Evolutionary conservation across 2,797 vertebrate genomes (phyloP).

Genomic region (Phaenicophaeus curvirostris): DNA sequence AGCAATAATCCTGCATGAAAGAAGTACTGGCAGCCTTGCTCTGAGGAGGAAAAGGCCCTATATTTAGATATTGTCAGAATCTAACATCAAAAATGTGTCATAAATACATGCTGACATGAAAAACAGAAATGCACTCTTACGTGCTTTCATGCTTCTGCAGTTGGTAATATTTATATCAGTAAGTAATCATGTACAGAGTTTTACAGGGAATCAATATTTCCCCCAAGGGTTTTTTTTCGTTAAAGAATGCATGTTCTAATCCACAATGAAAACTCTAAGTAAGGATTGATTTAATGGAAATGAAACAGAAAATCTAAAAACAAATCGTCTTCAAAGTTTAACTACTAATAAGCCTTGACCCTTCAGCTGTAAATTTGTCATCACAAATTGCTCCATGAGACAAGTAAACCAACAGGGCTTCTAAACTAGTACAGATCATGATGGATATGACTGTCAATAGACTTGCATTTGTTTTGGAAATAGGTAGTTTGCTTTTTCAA

Average conservation of each 20-base stretch:
- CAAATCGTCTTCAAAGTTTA: background rate
- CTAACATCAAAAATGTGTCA: conserved; percentile 35
- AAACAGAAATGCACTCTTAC: conserved; percentile 13
- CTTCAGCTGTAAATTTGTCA: background rate
- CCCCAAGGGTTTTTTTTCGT: conserved; percentile 22
- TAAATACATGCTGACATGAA: conserved; percentile 1
- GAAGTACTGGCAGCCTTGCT: background rate
- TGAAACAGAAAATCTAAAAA: background rate
- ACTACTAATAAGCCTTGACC: conserved; percentile 9
- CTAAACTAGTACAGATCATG: background rate
- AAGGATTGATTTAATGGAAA: conserved; percentile 10
- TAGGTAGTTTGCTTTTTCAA: background rate
- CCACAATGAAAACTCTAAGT: background rate
- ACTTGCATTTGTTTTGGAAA: background rate
- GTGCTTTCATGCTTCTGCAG: background rate
- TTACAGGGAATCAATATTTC: conserved; percentile 2
- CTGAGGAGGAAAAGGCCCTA: background rate
- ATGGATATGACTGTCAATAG: background rate
- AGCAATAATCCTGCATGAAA: background rate
- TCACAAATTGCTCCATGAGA: conserved; percentile 1
- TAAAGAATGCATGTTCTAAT: background rate
- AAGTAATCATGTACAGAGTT: conserved; percentile 1
- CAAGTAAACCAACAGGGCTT: conserved; percentile 9
- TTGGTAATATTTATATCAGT: background rate
- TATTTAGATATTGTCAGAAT: conserved; percentile 14